Base-by-base conservation (phyloP, 2,888 invertebrate species). In the Clitarchus hookeri region DNA sequence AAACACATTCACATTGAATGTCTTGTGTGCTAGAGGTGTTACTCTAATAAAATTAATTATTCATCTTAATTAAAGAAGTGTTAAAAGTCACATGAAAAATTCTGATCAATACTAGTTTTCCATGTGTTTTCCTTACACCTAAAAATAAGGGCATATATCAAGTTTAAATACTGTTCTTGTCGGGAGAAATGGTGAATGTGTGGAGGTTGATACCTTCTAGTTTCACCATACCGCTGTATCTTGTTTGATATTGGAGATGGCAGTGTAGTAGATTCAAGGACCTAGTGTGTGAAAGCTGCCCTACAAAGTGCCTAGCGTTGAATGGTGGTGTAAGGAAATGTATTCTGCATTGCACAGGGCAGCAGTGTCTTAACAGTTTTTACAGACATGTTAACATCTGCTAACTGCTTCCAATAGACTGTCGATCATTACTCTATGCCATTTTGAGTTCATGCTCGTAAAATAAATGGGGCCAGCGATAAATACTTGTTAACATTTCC, bases 391-490 rank as follows among this genome's bases (percentile, higher is more conserved):
- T 65, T n/a, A 65, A 12, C 12, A 53, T 19, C 19, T 12, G 53
- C 19, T 19, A n/a, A 65, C 65, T n/a, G 65, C 65, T 65, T 65
- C 65, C n/a, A 19, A 65, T 65, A 65, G 65, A n/a, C 65, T 65
- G 23, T 23, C 16, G 23, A 23, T 19, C 1, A n/a, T n/a, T 16
- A 16, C n/a, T n/a, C 65, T 65, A 8, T 65, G 23, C n/a, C 19
- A n/a, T 65, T 65, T 65, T 65, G 65, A 65, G 65, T 65, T 65
- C 65, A n/a, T 8, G 65, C 65, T 65, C n/a, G n/a, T n/a, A n/a
- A 65, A 65, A n/a, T n/a, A 65, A 65, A 65, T 65, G 65, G 65
- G 65, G 65, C 65, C 65, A 65, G 65, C n/a, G 65, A 65, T 65
- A 65, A 65, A n/a, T 65, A 65, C 65, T n/a, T 48, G 48, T 48